phyloP scores from a whole-genome alignment of 2,888 invertebrate genomes.

The Dioctria linearis region DNA sequence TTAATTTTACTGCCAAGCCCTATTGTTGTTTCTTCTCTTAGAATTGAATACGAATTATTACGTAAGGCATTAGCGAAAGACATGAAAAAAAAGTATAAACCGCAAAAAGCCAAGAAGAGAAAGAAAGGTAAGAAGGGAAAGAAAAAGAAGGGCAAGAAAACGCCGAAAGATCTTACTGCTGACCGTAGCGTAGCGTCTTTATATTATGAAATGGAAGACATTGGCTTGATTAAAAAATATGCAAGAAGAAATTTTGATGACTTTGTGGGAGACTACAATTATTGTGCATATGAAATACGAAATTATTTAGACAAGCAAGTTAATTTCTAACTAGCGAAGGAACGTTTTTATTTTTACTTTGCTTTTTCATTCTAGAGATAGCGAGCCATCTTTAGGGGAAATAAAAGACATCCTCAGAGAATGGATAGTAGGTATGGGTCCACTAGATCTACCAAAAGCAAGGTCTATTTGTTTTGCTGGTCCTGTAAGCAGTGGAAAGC shows the following conservation, averaged over 20 bases:
- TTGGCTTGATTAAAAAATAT: conserved; percentile 75
- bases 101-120: conserved; percentile 60
- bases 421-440: conserved; percentile 70
- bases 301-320: conserved; percentile 57
- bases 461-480: conserved; percentile 79
- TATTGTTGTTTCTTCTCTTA: neutral
- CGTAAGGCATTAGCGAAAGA: conserved; percentile 70
- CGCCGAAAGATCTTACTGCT: conserved; percentile 75
- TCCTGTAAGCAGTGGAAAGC: conserved; percentile 78
- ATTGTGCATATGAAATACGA: conserved; percentile 72
- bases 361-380: conserved; percentile 61
- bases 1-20: too few species aligned
- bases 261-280: conserved; percentile 78
- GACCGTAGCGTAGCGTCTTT: conserved; percentile 76
- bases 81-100: conserved; percentile 64
- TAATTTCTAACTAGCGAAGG: conserved; percentile 2
- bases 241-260: conserved; percentile 74
- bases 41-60: conserved; percentile 68
- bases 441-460: conserved; percentile 69
- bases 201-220: conserved; percentile 76
- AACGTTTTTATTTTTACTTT: neutral
- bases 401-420: conserved; percentile 73
- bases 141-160: conserved; percentile 70
- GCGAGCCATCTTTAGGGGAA: conserved; percentile 73
- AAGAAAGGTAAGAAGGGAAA: conserved; percentile 65